Evolutionary conservation across 2,888 invertebrate genomes (phyloP).

Genomic region (Blastobasis adustella): DNA sequence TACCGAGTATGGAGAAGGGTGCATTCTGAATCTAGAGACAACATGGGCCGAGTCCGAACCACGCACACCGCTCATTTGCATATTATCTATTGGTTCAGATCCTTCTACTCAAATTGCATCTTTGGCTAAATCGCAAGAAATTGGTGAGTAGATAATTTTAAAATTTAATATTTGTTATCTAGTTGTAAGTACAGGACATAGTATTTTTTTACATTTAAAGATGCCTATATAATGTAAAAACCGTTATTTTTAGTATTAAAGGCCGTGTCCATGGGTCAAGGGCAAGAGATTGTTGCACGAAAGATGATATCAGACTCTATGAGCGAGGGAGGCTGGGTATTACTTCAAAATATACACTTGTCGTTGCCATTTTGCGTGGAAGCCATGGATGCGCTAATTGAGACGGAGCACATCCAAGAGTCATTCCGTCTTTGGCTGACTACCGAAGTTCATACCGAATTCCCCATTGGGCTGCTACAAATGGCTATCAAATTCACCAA

Average conservation of each 20-base stretch:
- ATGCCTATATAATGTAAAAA: neutral
- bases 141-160: slow-evolving; percentile 77
- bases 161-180: too few relatives aligned
- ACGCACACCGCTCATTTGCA: slow-evolving; percentile 91
- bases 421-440: slow-evolving; percentile 95
- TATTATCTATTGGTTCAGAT: slow-evolving; percentile 96
- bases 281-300: slow-evolving; percentile 91
- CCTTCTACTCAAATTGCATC: slow-evolving; percentile 95
- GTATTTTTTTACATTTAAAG: neutral
- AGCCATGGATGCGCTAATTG: slow-evolving; percentile 90
- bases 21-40: slow-evolving; percentile 91
- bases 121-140: slow-evolving; percentile 89
- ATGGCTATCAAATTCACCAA: slow-evolving; percentile 98
- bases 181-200: too few relatives aligned
- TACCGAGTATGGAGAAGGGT: slow-evolving; percentile 91
- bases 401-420: slow-evolving; percentile 87
- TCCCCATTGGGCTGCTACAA: slow-evolving; percentile 91
- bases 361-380: slow-evolving; percentile 95
- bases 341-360: slow-evolving; percentile 96
- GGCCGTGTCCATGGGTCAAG: slow-evolving; percentile 98
- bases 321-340: slow-evolving; percentile 91
- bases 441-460: slow-evolving; percentile 93
- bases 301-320: slow-evolving; percentile 87
- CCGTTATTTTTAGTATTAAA: slow-evolving; percentile 74
- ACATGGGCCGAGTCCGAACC: slow-evolving; percentile 94